These are phyloP conservation scores for Lagenorhynchus albirostris DNA, from an alignment of 2,113 vertebrate genomes.

Conservation along the genomic window DNA sequence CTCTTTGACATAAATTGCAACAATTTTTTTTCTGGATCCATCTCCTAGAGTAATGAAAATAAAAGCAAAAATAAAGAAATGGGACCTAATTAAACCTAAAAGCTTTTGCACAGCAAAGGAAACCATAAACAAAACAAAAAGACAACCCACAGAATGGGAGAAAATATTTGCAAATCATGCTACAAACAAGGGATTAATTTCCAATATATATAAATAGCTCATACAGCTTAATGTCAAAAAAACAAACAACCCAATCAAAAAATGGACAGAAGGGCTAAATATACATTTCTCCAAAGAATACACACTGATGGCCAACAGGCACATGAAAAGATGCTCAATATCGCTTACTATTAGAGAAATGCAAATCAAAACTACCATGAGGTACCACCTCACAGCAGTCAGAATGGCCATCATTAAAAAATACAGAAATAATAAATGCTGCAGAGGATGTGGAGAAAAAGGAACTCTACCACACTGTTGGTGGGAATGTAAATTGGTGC, in stretches of 20 bases:
- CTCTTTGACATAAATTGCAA: background rate
- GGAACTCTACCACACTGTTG: background rate
- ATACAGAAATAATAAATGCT: background rate
- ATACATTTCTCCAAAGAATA: background rate
- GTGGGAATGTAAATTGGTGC: background rate
- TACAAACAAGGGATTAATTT: background rate
- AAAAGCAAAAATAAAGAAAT: background rate
- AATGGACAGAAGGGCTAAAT: background rate
- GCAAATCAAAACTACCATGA: background rate
- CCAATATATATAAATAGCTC: background rate
- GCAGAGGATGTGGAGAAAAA: background rate
- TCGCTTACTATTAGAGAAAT: background rate
- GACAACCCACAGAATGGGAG: background rate
- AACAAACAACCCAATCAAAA: background rate
- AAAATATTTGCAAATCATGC: background rate
- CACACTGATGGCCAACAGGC: background rate
- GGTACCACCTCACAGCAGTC: background rate
- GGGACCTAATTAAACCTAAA: background rate
- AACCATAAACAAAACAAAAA: background rate
- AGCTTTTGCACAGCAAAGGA: too few species aligned
- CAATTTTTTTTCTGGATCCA: background rate
- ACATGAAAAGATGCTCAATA: background rate
- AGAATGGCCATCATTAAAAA: background rate
- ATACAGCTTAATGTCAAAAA: background rate
- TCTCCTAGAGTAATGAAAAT: background rate